Percentiles rank a stretch among this genome's conserved stretches.
These are phyloP conservation scores for Diogma glabrata DNA, from an alignment of 2,888 invertebrate genomes.

Conservation along the genomic window DNA sequence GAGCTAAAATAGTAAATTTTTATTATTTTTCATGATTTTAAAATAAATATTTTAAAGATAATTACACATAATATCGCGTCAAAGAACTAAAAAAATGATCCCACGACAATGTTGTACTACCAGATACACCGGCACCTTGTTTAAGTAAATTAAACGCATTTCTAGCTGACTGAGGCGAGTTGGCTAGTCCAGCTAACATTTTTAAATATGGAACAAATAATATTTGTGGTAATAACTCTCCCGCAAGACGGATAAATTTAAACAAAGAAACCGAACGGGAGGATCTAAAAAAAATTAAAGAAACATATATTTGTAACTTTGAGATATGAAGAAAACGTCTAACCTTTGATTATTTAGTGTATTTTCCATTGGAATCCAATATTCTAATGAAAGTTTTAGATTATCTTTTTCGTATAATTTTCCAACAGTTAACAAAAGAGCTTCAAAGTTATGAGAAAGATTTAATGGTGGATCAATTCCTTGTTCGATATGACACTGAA, in stretches of 20 bases:
- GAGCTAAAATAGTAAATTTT: slow-evolving; percentile 38
- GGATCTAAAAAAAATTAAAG: too few species aligned
- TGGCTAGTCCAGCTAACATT: slow-evolving; percentile 74
- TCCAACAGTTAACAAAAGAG: slow-evolving; percentile 66
- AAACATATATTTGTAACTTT: too few species aligned
- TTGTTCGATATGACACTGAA: slow-evolving; percentile 60
- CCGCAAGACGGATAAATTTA: slow-evolving; percentile 82
- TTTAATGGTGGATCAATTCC: slow-evolving; percentile 64
- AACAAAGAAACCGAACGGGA: slow-evolving; percentile 67
- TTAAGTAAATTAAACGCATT: slow-evolving; percentile 69
- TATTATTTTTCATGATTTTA: not conserved
- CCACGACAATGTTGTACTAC: slow-evolving; percentile 55
- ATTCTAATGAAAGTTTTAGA: slow-evolving; percentile 58
- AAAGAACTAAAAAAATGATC: slow-evolving; percentile 78
- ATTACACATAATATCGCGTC: slow-evolving; percentile 54
- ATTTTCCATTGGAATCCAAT: slow-evolving; percentile 49
- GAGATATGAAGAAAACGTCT: not conserved
- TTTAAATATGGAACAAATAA: slow-evolving; percentile 78
- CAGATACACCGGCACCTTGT: slow-evolving; percentile 43
- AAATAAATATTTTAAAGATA: slow-evolving; percentile 12
- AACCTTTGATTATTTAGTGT: slow-evolving; percentile 21
- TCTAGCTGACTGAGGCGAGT: slow-evolving; percentile 61
- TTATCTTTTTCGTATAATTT: slow-evolving; percentile 68
- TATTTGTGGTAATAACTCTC: slow-evolving; percentile 71
- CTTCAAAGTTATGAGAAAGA: slow-evolving; percentile 68